Evolutionary conservation across 2,797 vertebrate genomes (phyloP).

Genomic region (Danio choprae): DNA sequence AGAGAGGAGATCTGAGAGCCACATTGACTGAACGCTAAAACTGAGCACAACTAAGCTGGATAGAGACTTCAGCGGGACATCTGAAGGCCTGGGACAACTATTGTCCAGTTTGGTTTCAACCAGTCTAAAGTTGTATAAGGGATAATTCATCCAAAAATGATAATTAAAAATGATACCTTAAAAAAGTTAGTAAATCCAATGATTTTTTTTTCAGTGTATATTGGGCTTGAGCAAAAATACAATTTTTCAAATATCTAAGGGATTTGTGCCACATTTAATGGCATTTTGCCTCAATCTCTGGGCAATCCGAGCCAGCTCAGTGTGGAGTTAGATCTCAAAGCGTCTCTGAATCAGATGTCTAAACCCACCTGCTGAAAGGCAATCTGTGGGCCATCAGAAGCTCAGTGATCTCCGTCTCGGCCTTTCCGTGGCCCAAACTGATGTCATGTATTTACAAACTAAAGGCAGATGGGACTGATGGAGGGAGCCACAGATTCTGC

Average conservation of each 20-base stretch:
- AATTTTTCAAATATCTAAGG: background rate
- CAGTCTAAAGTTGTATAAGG: background rate
- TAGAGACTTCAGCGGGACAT: background rate
- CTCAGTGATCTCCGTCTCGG: constrained; percentile 28
- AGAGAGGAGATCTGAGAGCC: constrained; percentile 11
- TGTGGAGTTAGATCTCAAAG: constrained; percentile 9
- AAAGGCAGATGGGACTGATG: constrained; percentile 46
- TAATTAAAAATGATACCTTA: too few relatives aligned
- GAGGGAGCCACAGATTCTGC: constrained; percentile 32
- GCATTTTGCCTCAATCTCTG: background rate
- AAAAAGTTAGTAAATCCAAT: too few relatives aligned
- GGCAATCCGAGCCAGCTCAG: constrained; percentile 7
- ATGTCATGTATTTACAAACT: constrained; percentile 53
- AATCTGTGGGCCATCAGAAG: constrained; percentile 36
- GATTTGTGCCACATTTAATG: background rate
- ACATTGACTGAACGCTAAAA: background rate
- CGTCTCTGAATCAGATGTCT: constrained; percentile 32
- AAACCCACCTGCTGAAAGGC: constrained; percentile 43
- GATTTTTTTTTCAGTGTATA: too few relatives aligned
- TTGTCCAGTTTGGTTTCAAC: background rate
- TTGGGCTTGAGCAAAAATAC: too few relatives aligned
- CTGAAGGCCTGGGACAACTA: background rate
- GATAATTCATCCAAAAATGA: too few relatives aligned
- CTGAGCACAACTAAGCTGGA: constrained; percentile 1
- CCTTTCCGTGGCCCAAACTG: constrained; percentile 49